These are phyloP conservation scores for Leuciscus idus DNA, from an alignment of 2,113 vertebrate species.

Conservation along the genomic window DNA sequence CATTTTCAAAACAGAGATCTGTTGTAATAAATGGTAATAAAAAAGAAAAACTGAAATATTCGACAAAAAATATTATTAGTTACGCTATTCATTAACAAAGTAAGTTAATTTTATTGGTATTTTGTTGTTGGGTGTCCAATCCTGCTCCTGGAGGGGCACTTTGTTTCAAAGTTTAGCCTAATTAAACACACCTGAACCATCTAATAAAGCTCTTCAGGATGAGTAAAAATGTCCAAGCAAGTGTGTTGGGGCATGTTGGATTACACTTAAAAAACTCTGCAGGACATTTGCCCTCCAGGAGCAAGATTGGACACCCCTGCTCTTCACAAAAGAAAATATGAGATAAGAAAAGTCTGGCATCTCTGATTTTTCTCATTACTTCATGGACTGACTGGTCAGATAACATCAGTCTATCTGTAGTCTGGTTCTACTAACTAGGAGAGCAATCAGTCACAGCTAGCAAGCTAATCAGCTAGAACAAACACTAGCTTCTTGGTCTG, in stretches of 20 bases:
- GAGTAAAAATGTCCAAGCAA: not conserved
- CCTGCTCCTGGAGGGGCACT: not conserved
- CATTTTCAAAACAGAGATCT: not conserved
- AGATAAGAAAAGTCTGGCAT: conserved; percentile 26
- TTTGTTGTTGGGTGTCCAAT: not conserved
- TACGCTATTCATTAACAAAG: too few species aligned
- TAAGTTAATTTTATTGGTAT: not conserved
- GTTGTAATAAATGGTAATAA: too few species aligned
- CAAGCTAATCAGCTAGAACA: conserved; percentile 33
- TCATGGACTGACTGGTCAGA: conserved; percentile 36
- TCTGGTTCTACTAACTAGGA: conserved; percentile 17
- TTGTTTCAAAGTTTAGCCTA: not conserved
- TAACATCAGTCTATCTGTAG: conserved; percentile 41
- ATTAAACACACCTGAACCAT: not conserved
- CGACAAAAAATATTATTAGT: not conserved
- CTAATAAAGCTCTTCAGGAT: not conserved
- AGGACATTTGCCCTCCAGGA: not conserved
- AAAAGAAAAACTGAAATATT: not conserved
- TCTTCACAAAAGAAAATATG: conserved; percentile 23
- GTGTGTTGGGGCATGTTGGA: not conserved
- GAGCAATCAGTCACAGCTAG: conserved; percentile 48
- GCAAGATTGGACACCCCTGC: not conserved
- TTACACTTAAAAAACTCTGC: not conserved
- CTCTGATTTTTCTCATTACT: conserved; percentile 49
- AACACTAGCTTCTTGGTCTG: conserved; percentile 43